These are phyloP conservation scores for Oplegnathus fasciatus DNA, from an alignment of 2,113 vertebrate genomes.

Conservation along the genomic window DNA sequence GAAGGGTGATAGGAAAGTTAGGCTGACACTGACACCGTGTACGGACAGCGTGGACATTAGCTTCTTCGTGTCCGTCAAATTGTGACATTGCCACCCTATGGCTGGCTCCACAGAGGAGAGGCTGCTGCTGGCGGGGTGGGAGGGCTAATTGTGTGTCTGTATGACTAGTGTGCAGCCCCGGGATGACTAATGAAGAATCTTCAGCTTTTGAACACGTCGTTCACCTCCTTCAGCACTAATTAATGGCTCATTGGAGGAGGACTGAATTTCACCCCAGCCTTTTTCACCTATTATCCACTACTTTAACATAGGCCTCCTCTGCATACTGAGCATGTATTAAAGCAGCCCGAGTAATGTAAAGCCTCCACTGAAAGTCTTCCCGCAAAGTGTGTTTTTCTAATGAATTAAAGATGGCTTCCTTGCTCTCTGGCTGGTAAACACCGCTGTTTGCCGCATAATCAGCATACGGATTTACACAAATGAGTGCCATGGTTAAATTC, in stretches of 20 bases:
- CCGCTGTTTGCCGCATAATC: constrained; percentile 80
- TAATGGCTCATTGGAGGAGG: constrained; percentile 80
- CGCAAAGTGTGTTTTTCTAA: constrained; percentile 84
- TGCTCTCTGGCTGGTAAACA: constrained; percentile 82
- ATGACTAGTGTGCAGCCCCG: constrained; percentile 62
- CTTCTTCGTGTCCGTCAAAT: constrained; percentile 35
- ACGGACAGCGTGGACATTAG: constrained; percentile 25
- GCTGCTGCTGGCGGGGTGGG: constrained; percentile 34
- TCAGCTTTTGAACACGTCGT: constrained; percentile 77
- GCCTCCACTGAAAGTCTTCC: constrained; percentile 77
- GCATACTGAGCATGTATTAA: constrained; percentile 81
- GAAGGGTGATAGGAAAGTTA: constrained; percentile 20
- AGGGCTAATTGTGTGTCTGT: constrained; percentile 71
- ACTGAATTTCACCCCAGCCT: constrained; percentile 64
- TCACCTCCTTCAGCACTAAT: constrained; percentile 84
- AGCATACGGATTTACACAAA: constrained; percentile 84
- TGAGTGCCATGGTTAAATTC: constrained; percentile 78
- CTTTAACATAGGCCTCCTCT: constrained; percentile 73
- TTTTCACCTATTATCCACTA: constrained; percentile 78
- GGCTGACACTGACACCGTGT: constrained; percentile 15
- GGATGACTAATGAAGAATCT: constrained; percentile 83
- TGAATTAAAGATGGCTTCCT: constrained; percentile 86
- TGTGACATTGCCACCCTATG: constrained; percentile 29
- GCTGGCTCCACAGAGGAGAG: constrained; percentile 26
- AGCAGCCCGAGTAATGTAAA: constrained; percentile 69